Percentiles rank a stretch among this genome's conserved stretches.
phyloP scores from a whole-genome alignment of 2,797 vertebrate genomes.

The Avahi laniger region DNA sequence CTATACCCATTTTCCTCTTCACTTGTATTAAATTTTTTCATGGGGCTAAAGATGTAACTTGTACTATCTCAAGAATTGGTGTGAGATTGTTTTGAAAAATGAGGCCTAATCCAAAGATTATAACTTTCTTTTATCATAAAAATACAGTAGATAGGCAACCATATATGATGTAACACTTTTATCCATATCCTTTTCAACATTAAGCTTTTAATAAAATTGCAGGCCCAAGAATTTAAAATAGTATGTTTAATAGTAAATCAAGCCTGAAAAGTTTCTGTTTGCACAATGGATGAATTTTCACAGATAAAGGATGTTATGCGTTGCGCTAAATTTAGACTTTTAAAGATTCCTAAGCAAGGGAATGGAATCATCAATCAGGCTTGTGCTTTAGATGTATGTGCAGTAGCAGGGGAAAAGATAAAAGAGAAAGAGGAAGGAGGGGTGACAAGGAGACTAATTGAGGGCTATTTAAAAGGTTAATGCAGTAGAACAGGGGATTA shows the following conservation, averaged over 20 bases:
- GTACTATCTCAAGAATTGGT: neutral
- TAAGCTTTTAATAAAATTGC: neutral
- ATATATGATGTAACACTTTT: neutral
- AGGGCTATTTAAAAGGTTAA: neutral
- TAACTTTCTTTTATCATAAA: neutral
- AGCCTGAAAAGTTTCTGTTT: neutral
- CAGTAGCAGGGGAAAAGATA: neutral
- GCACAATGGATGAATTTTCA: neutral
- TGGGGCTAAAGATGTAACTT: neutral
- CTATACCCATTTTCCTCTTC: neutral
- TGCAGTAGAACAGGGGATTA: neutral
- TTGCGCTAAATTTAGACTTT: neutral
- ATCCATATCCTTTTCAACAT: neutral
- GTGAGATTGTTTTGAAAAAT: neutral
- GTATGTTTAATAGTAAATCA: neutral
- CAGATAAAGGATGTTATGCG: neutral
- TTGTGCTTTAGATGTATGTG: neutral
- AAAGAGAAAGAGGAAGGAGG: neutral
- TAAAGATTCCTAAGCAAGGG: neutral
- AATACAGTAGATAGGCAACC: neutral
- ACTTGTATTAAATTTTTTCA: neutral
- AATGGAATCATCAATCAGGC: neutral
- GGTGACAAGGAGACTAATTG: neutral
- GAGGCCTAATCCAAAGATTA: neutral
- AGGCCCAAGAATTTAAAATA: slow-evolving; percentile 3